phyloP scores from a whole-genome alignment of 2,113 vertebrate genomes.

The Isurus oxyrinchus region DNA sequence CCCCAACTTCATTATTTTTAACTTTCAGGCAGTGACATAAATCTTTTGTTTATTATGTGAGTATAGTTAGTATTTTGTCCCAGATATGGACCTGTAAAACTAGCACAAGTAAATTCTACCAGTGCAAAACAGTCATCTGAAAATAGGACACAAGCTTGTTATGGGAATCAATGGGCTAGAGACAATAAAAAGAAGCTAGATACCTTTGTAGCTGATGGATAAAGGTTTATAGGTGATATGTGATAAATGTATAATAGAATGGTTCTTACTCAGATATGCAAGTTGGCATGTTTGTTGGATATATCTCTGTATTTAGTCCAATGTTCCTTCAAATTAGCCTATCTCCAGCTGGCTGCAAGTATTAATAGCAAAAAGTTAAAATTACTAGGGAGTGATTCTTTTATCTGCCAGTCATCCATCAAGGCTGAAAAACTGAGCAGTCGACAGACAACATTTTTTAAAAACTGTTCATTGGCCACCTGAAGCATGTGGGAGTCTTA shows the following conservation, averaged over 20 bases:
- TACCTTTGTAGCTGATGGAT: not conserved
- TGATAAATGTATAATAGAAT: too few relatives aligned
- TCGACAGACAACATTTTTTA: not conserved
- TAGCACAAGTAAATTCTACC: not conserved
- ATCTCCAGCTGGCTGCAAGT: not conserved
- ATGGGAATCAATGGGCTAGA: not conserved
- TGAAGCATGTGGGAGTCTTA: not conserved
- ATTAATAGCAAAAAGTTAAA: not conserved
- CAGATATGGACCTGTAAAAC: not conserved
- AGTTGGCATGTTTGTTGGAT: not conserved
- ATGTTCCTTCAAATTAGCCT: not conserved
- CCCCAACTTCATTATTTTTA: not conserved
- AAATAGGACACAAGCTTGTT: conserved; percentile 4
- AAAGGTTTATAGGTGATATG: not conserved
- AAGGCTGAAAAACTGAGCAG: not conserved
- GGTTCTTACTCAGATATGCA: not conserved
- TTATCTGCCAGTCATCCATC: too few relatives aligned
- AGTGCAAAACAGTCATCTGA: not conserved
- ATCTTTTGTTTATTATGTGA: not conserved
- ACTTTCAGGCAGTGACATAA: not conserved
- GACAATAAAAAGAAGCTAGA: not conserved
- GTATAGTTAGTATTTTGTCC: not conserved
- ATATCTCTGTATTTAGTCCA: not conserved
- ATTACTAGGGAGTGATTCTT: not conserved
- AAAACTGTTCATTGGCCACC: not conserved